Conservation (phyloP, 2,888 invertebrate species). For the Diadegma fenestrale region DNA sequence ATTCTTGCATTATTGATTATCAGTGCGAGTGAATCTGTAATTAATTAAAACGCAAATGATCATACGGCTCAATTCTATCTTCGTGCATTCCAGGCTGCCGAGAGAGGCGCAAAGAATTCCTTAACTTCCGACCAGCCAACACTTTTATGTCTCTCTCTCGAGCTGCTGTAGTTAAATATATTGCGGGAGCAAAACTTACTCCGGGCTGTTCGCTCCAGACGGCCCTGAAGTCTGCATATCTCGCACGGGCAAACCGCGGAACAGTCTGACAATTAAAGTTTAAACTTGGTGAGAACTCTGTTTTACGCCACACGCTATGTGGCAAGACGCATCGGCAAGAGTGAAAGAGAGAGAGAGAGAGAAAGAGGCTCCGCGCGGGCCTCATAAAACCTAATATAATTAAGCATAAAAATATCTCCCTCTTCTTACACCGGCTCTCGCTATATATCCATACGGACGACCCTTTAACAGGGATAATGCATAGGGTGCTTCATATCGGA, state of each 20-base stretch:
- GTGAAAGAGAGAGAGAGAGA: slow-evolving; percentile 48
- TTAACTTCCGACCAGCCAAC: slow-evolving; percentile 38
- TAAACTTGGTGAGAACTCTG: slow-evolving; percentile 71
- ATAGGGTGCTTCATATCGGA: slow-evolving; percentile 15
- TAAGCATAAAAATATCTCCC: slow-evolving; percentile 80
- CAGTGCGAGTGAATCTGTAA: not conserved
- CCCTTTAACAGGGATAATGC: slow-evolving; percentile 29
- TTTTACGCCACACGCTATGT: slow-evolving; percentile 54
- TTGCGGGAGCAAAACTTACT: slow-evolving; percentile 55
- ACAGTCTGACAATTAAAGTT: slow-evolving; percentile 78
- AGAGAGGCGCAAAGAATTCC: slow-evolving; percentile 10
- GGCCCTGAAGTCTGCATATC: slow-evolving; percentile 66
- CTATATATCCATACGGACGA: not conserved
- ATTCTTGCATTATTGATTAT: not conserved
- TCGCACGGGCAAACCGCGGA: slow-evolving; percentile 70
- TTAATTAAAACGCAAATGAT: not conserved
- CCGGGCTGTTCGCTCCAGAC: slow-evolving; percentile 57
- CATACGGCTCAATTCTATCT: not conserved
- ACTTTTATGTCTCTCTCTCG: slow-evolving; percentile 42
- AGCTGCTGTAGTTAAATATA: slow-evolving; percentile 54
- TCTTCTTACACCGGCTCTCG: slow-evolving; percentile 5
- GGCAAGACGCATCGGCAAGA: slow-evolving; percentile 53
- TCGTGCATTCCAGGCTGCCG: not conserved
- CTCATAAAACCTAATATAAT: slow-evolving; percentile 80
- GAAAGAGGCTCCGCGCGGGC: slow-evolving; percentile 49